A percentile compares a stretch with the other conserved stretches of the same genome.
Conservation (phyloP, 2,797 vertebrate species). For the Cryptoprocta ferox region DNA sequence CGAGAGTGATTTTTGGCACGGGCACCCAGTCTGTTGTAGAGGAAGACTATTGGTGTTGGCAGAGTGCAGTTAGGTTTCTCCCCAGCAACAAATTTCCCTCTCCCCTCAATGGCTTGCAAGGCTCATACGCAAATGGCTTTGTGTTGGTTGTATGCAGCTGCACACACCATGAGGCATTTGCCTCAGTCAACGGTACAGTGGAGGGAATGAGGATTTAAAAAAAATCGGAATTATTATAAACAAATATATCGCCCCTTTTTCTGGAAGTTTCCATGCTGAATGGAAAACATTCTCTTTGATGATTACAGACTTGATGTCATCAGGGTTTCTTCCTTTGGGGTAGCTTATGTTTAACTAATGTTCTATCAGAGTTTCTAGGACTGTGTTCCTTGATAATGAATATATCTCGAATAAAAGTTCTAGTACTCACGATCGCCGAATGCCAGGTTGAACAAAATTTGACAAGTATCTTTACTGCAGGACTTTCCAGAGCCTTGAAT, state of each 20-base stretch:
- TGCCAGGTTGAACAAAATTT: background rate
- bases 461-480: background rate
- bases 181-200: background rate
- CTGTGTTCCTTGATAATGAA: background rate
- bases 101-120: slow-evolving; percentile 44
- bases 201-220: background rate
- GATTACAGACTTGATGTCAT: slow-evolving; percentile 34
- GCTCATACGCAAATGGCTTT: slow-evolving; percentile 39
- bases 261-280: slow-evolving; percentile 65
- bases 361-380: background rate
- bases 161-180: slow-evolving; percentile 57
- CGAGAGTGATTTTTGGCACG: slow-evolving; percentile 58
- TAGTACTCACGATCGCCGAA: background rate
- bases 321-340: background rate
- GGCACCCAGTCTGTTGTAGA: slow-evolving; percentile 66
- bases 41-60: slow-evolving; percentile 72
- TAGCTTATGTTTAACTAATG: background rate
- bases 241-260: slow-evolving; percentile 33
- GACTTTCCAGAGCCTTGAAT: background rate
- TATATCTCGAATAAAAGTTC: background rate
- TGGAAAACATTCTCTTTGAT: slow-evolving; percentile 62
- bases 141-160: slow-evolving; percentile 68
- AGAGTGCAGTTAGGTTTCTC: slow-evolving; percentile 22
- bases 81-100: slow-evolving; percentile 54
- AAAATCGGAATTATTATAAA: slow-evolving; percentile 46